Conservation (phyloP, 2,797 vertebrate species). For the Otus scops region DNA sequence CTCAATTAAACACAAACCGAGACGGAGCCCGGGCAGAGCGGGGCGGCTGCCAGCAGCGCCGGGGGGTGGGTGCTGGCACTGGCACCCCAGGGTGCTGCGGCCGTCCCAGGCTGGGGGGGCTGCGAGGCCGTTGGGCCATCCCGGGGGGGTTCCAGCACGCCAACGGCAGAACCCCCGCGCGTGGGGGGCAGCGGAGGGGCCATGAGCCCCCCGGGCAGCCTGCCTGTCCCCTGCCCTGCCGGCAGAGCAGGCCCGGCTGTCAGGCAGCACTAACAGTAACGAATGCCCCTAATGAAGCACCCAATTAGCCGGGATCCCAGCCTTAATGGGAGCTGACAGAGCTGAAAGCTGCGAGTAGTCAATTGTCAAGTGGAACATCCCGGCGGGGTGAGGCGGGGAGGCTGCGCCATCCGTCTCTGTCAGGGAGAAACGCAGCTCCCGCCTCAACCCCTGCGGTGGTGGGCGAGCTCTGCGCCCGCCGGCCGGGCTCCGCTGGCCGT, state of each 20-base stretch:
- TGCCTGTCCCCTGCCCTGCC: neutral
- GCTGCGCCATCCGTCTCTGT: slow-evolving; percentile 62
- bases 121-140: fast-evolving
- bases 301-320: slow-evolving; percentile 65
- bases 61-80: neutral
- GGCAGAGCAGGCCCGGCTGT: slow-evolving; percentile 15
- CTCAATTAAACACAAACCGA: neutral
- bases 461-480: neutral
- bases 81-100: fast-evolving
- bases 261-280: slow-evolving; percentile 53
- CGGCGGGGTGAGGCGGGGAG: slow-evolving; percentile 36
- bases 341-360: slow-evolving; percentile 53
- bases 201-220: neutral
- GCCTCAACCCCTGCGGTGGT: neutral
- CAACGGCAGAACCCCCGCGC: fast-evolving
- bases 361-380: slow-evolving; percentile 62
- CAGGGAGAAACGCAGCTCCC: neutral
- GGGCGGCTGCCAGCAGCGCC: fast-evolving
- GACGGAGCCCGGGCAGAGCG: neutral
- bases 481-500: fast-evolving
- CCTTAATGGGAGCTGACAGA: slow-evolving; percentile 70
- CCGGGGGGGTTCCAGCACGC: fast-evolving
- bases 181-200: neutral
- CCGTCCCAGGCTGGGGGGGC: neutral
- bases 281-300: slow-evolving; percentile 69